These are phyloP conservation scores for Mormyrops attenuatus DNA, from an alignment of 2,797 vertebrate genomes.

Conservation along the genomic window DNA sequence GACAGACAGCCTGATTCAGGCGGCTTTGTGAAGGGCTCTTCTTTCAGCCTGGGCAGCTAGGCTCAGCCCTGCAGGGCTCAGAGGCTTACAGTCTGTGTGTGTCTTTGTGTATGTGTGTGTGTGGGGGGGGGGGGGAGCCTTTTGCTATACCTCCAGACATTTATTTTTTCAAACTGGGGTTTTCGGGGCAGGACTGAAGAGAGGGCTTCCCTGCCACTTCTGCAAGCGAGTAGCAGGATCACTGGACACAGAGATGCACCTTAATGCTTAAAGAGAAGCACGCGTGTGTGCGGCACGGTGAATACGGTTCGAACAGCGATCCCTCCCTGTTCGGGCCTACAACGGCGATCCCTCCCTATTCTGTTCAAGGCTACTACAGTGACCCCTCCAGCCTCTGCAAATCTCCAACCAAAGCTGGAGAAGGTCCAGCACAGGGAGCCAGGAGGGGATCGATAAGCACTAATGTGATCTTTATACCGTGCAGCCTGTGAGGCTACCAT, in stretches of 20 bases:
- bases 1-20: not conserved
- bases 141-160: not conserved
- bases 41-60: too few species aligned
- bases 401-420: not conserved
- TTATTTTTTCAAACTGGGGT: not conserved
- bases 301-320: not conserved
- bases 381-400: not conserved
- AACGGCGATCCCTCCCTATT: not conserved
- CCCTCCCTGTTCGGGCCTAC: not conserved
- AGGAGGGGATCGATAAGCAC: not conserved
- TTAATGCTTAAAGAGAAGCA: not conserved
- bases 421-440: not conserved
- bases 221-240: too few species aligned
- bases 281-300: not conserved
- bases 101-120: too few species aligned
- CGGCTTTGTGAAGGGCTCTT: not conserved
- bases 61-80: not conserved
- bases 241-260: not conserved
- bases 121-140: too few species aligned
- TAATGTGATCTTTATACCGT: not conserved
- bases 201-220: not conserved
- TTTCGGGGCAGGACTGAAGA: not conserved
- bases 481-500: not conserved
- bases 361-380: not conserved
- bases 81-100: not conserved